Conservation (phyloP, 2,113 vertebrate species). For the Silurus asotus region DNA sequence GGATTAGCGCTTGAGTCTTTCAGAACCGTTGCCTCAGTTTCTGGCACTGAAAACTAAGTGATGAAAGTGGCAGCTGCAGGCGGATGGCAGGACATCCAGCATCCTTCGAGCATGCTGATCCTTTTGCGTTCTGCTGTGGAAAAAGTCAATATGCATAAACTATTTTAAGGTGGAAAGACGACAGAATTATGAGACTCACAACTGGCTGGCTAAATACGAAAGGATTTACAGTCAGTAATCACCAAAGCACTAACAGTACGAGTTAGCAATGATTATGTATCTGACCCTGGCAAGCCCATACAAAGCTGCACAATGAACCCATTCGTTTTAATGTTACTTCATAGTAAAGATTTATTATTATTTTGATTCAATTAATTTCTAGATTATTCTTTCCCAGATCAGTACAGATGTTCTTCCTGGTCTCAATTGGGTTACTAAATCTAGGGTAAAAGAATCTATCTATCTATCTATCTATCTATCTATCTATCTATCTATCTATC, state of each 20-base stretch:
- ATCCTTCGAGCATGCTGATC: constrained; percentile 28
- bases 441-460: too few relatives aligned
- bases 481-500: too few relatives aligned
- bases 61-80: constrained; percentile 42
- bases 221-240: constrained; percentile 31
- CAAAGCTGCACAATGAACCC: not conserved
- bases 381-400: too few relatives aligned
- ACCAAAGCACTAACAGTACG: not conserved
- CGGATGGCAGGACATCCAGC: constrained; percentile 11
- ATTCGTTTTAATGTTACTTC: not conserved
- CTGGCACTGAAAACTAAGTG: constrained; percentile 27
- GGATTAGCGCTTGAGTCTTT: constrained; percentile 43
- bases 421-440: too few relatives aligned
- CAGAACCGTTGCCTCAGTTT: constrained; percentile 31
- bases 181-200: constrained; percentile 28
- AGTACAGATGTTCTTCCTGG: too few relatives aligned
- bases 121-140: constrained; percentile 34
- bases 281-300: not conserved
- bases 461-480: too few relatives aligned
- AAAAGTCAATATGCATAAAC: constrained; percentile 35
- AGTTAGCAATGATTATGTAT: not conserved
- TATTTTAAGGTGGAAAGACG: constrained; percentile 28
- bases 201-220: constrained; percentile 36
- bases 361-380: too few relatives aligned
- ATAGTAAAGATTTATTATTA: not conserved